Evolutionary conservation across 2,113 vertebrate species (phyloP), one percentile per base, ranked within the genome.

Genomic region (Sturnus vulgaris): DNA sequence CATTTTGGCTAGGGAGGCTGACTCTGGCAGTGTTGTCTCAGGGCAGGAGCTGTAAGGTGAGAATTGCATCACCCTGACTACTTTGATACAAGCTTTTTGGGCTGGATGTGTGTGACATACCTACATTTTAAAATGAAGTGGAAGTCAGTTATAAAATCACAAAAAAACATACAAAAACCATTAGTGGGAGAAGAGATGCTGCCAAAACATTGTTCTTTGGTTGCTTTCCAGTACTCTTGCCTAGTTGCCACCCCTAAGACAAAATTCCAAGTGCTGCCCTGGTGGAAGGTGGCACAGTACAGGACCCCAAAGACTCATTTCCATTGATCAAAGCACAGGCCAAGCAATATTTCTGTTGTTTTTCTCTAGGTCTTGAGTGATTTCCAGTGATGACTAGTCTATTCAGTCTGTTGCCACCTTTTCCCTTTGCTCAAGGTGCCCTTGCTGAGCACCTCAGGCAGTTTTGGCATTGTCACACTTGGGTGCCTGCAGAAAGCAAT

Each of bases 21-120:
- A 23, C 37, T 59, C 72, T 82, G 37, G 37, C n/a, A 68, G 39
- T 9, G 11, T 56, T 87, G 31, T 37, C 18, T 60, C 2, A 0
- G 35, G 39, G 40, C 30, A 82, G 81, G 30, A 82, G 33, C 27
- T 75, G 52, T 55, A 66, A 88, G 46, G 20, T 57, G 35, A 37
- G 44, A 56, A 18, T 47, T 56, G 7, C 19, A 79, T 31, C 57
- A 64, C 30, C 28, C 61, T 70, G 47, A 44, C 22, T 39, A 22
- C 40, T 68, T 69, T 42, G 24, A 46, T 30, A 53, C 16, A n/a
- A 35, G 12, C 17, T 71, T 7, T 85, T 87, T 2, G 2, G 9
- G 12, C 28, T 44, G 24, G n/a, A 35, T 7, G 2, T 23, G 14
- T 0, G 0, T 64, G 56, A 79, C 8, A 7, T 9, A 5, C 31